These are phyloP conservation scores for Agrilus cyanescens DNA, from an alignment of 2,888 invertebrate genomes.

Conservation along the genomic window DNA sequence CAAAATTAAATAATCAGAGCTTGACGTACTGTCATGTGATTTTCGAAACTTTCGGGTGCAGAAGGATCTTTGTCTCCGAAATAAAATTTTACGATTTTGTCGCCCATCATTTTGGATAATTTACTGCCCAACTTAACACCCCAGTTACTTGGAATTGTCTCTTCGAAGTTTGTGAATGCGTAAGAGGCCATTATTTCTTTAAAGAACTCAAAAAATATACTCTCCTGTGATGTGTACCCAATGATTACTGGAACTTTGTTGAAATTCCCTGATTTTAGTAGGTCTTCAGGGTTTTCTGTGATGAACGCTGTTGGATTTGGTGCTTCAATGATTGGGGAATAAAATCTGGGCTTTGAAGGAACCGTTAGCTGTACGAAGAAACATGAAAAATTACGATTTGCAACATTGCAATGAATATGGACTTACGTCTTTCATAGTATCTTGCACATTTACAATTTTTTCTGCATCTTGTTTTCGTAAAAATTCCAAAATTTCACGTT, in stretches of 20 bases:
- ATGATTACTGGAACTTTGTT: not conserved
- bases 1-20: too few relatives aligned
- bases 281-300: not conserved
- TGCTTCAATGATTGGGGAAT: not conserved
- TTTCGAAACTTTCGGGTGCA: not conserved
- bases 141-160: too few relatives aligned
- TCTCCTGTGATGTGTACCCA: not conserved
- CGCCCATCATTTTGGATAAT: not conserved
- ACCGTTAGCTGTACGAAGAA: not conserved
- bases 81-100: not conserved
- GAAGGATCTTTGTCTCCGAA: not conserved
- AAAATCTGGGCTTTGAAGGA: not conserved
- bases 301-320: not conserved
- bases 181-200: too few relatives aligned
- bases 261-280: not conserved
- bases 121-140: too few relatives aligned
- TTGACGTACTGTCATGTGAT: too few relatives aligned
- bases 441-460: constrained; percentile 3
- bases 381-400: too few relatives aligned
- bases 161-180: too few relatives aligned
- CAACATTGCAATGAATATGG: not conserved
- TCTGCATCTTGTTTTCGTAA: constrained; percentile 3
- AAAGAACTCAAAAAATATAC: not conserved
- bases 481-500: constrained; percentile 6
- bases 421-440: constrained; percentile 3